Evolutionary conservation across 1,140 invertebrate genomes (phyloP).

Genomic region (Zaprionus vittiger): DNA sequence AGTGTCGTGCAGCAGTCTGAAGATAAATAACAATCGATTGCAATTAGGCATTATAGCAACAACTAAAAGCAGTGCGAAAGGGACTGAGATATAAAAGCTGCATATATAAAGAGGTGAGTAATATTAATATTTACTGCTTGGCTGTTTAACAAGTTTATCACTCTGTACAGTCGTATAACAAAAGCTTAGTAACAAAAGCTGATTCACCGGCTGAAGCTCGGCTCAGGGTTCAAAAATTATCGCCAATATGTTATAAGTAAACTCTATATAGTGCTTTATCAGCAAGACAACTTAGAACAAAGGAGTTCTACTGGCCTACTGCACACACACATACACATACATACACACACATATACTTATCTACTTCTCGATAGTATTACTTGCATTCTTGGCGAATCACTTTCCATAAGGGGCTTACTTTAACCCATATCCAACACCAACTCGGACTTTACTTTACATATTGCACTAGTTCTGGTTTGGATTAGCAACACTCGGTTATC

Average conservation of each 20-base stretch:
- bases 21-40: neutral
- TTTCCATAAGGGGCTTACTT: neutral
- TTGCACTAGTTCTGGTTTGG: neutral
- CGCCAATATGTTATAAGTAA: neutral
- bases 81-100: neutral
- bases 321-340: too few species aligned
- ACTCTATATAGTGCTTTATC: conserved; percentile 9
- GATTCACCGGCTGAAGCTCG: conserved; percentile 17
- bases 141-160: neutral
- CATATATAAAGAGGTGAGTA: conserved; percentile 25
- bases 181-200: conserved; percentile 3
- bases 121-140: neutral
- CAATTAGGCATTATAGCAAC: conserved; percentile 3
- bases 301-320: neutral
- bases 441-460: conserved; percentile 11
- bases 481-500: conserved; percentile 13
- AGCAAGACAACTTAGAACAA: conserved; percentile 9
- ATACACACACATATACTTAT: neutral
- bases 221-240: conserved; percentile 13
- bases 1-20: neutral
- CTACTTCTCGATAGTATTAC: neutral
- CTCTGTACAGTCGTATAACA: neutral
- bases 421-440: neutral
- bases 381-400: neutral
- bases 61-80: neutral